Base-by-base conservation (phyloP, 2,888 invertebrate genomes). In the Patella ulyssiponensis region DNA sequence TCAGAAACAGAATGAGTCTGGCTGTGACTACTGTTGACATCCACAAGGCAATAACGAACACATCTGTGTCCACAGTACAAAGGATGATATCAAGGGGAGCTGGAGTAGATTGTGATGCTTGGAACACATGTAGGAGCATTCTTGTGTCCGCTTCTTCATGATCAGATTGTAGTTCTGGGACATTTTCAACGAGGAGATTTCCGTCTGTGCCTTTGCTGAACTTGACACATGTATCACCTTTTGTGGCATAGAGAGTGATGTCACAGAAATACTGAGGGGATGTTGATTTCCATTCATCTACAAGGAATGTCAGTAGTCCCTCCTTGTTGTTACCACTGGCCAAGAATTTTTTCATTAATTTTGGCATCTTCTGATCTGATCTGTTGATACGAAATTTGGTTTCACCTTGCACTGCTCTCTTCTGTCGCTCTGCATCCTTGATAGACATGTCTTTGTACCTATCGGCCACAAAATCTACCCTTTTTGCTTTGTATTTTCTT, bases 391-490 rank as follows among this genome's bases (percentile, higher is more conserved):
- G 4, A 17, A 75, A 23, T 20, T 69, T 44, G 11, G 64, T 27
- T 54, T 69, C 52, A 20, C 75, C 75, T 11, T 69, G 27, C 5
- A n/a, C 5, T 20, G 69, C 52, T 51, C 52, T 69, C n/a, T 51
- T 69, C 54, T 75, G 27, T n/a, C 69, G 69, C 51, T 75, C 75
- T 0, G 51, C 44, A 44, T 51, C 51, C 20, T 75, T 69, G 20
- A 69, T 75, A 20, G 69, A 33, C 14, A n/a, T 75, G 44, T 64
- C 33, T 17, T 44, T 51, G 69, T 75, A 75, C 5, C 75, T 2
- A 75, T 75, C 75, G 14, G 75, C 20, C 20, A 75, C 75, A 69
- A 76, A 70, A 54, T 71, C 71, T 54, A 75, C 70, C 15, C 20
- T n/a, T 52, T 70, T 44, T n/a, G 27, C 15, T 17, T 33, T 69